Evolutionary conservation across 2,797 vertebrate genomes (phyloP).

Genomic region (Gallinago solitaria): DNA sequence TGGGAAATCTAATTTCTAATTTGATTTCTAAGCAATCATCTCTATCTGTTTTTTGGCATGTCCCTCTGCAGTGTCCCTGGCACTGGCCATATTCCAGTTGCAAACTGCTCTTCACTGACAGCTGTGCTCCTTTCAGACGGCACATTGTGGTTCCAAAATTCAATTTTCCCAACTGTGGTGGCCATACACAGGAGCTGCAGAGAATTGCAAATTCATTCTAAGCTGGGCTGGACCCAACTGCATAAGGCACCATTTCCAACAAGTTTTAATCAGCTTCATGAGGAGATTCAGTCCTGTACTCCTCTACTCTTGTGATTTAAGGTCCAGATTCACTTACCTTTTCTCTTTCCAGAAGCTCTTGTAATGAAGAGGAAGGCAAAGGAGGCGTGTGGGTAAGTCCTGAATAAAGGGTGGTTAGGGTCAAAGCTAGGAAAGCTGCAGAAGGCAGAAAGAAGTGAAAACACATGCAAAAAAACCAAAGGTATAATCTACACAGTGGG

Average conservation of each 20-base stretch:
- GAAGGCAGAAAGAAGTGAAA: neutral
- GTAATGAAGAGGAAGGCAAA: neutral
- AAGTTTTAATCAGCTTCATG: neutral
- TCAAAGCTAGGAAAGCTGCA: neutral
- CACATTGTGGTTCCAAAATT: neutral
- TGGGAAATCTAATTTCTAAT: slow-evolving; percentile 46
- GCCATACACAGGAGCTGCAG: neutral
- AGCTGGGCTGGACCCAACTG: neutral
- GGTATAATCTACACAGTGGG: neutral
- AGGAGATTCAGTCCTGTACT: neutral
- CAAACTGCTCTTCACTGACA: slow-evolving; percentile 1
- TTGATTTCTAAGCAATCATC: slow-evolving; percentile 10
- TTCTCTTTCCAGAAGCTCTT: neutral
- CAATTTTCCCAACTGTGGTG: neutral
- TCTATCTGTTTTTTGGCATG: neutral
- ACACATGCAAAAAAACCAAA: neutral
- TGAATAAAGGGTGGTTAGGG: neutral
- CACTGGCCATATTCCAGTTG: slow-evolving; percentile 1
- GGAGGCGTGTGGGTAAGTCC: neutral
- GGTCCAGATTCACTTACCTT: neutral
- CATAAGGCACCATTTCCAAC: neutral
- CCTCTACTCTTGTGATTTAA: neutral
- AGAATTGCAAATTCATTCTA: neutral
- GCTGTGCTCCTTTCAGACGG: slow-evolving; percentile 10
- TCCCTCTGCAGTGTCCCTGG: neutral